phyloP scores from a whole-genome alignment of 2,797 vertebrate species.

The Lacerta viridis region DNA sequence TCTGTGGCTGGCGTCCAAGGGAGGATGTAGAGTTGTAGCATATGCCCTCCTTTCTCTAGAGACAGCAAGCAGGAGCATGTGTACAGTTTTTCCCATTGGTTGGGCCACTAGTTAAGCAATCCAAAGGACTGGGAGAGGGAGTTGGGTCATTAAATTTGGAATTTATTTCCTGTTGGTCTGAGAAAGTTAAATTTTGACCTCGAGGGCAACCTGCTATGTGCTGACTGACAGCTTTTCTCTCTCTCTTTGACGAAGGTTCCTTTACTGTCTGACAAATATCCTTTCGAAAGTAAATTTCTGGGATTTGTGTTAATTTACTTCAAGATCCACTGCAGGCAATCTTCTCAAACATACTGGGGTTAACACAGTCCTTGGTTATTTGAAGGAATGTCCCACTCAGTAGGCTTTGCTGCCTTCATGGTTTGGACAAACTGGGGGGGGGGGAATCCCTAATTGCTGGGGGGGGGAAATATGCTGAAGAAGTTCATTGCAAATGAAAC shows the following conservation, averaged over 20 bases:
- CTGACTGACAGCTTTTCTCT: background rate
- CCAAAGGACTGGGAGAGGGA: slow-evolving; percentile 18
- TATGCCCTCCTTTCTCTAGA: background rate
- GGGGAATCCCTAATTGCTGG: background rate
- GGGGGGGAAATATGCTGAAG: background rate
- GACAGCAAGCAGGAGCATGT: background rate
- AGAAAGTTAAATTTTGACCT: background rate
- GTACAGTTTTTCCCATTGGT: background rate
- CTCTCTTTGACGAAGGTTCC: background rate
- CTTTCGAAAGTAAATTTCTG: background rate
- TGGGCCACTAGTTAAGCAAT: background rate
- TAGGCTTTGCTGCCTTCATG: background rate
- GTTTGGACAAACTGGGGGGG: background rate
- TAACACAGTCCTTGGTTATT: background rate
- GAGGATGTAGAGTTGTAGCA: background rate
- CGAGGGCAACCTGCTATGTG: slow-evolving; percentile 27
- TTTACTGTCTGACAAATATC: slow-evolving; percentile 4
- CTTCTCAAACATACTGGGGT: background rate
- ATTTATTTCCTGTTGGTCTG: slow-evolving; percentile 23
- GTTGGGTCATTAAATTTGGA: slow-evolving; percentile 3
- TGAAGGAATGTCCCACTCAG: background rate
- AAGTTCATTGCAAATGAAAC: too few relatives aligned
- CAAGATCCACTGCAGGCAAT: background rate
- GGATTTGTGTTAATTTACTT: background rate
- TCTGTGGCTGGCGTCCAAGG: background rate